Evolutionary conservation across 1,140 invertebrate species (phyloP).

Genomic region (Meloidogyne exigua): DNA sequence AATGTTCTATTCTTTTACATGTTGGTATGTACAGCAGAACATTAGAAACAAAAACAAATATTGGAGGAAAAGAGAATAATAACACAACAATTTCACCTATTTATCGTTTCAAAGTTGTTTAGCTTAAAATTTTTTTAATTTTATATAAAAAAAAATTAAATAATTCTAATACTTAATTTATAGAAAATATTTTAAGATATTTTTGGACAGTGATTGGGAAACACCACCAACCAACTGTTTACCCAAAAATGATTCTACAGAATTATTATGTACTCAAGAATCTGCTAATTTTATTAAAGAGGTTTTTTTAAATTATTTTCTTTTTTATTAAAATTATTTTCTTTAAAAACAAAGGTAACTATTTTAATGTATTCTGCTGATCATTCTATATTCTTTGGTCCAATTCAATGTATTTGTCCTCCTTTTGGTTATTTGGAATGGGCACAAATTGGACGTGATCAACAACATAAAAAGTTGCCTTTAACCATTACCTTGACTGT

Average conservation of each 20-base stretch:
- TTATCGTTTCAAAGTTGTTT: not conserved
- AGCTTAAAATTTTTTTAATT: conserved; percentile 8
- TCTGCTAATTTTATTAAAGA: conserved; percentile 50
- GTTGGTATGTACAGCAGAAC: conserved; percentile 44
- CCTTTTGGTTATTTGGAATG: conserved; percentile 45
- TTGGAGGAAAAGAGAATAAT: not conserved
- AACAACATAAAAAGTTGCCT: conserved; percentile 16
- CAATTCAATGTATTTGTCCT: conserved; percentile 48
- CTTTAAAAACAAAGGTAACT: not conserved
- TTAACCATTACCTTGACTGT: conserved; percentile 40
- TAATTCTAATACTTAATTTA: too few relatives aligned
- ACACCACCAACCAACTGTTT: conserved; percentile 1
- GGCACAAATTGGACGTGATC: conserved; percentile 8
- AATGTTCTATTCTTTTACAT: conserved; percentile 39
- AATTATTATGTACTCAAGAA: conserved; percentile 19
- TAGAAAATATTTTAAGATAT: conserved; percentile 30
- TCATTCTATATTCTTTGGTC: conserved; percentile 40
- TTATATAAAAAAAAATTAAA: too few relatives aligned
- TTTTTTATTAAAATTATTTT: not conserved
- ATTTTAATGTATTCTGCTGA: conserved; percentile 38
- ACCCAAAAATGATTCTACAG: not conserved
- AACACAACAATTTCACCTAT: not conserved
- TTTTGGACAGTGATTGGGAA: conserved; percentile 50
- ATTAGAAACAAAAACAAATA: conserved; percentile 11
- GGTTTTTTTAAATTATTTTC: not conserved